Conservation (phyloP, 2,888 invertebrate species). For the Cephus pulcher region DNA sequence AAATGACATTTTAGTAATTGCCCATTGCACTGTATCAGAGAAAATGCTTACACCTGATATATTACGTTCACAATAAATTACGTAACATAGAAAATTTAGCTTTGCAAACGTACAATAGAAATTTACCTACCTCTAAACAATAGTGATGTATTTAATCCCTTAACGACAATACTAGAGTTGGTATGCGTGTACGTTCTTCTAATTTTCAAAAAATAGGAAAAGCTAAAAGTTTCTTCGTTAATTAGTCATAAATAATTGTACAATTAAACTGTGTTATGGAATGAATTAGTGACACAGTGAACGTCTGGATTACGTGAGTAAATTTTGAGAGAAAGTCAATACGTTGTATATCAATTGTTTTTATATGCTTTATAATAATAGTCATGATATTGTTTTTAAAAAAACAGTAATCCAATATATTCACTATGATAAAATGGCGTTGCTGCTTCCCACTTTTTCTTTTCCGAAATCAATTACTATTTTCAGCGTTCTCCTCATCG, state of each 20-base stretch:
- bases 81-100: background rate
- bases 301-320: background rate
- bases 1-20: background rate
- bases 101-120: background rate
- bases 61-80: background rate
- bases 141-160: background rate
- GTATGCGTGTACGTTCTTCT: background rate
- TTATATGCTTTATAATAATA: background rate
- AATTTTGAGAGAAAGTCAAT: background rate
- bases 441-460: background rate
- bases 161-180: conserved; percentile 2
- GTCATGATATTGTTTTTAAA: background rate
- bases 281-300: background rate
- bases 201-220: background rate
- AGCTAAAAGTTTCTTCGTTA: background rate
- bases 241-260: background rate
- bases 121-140: background rate
- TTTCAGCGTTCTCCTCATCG: background rate
- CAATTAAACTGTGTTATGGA: background rate
- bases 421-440: background rate
- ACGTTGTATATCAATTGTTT: background rate
- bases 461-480: background rate
- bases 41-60: background rate
- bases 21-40: background rate
- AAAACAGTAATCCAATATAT: background rate